Evolutionary conservation across 2,113 vertebrate genomes (phyloP).

Genomic region (Amblyopsis rosae): DNA sequence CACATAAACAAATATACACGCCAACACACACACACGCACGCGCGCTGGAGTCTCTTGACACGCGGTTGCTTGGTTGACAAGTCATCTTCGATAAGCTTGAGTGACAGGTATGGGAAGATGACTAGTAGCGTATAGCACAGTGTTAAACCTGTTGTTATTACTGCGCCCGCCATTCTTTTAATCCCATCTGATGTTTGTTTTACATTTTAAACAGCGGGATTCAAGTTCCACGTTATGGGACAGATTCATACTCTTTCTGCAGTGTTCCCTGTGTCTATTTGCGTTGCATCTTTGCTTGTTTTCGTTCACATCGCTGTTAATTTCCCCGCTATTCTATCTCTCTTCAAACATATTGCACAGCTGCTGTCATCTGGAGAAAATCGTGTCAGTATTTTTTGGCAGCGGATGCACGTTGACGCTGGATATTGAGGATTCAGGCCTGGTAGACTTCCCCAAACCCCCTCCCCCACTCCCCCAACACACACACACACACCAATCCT

Average conservation of each 20-base stretch:
- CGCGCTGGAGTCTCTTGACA: slow-evolving; percentile 53
- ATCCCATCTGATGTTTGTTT: slow-evolving; percentile 51
- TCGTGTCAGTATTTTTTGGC: slow-evolving; percentile 64
- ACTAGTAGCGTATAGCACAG: slow-evolving; percentile 52
- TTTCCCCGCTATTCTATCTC: slow-evolving; percentile 70
- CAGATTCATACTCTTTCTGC: slow-evolving; percentile 5
- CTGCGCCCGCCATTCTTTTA: slow-evolving; percentile 49
- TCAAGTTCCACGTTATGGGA: slow-evolving; percentile 20
- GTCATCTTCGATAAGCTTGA: slow-evolving; percentile 76
- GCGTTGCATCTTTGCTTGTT: slow-evolving; percentile 8
- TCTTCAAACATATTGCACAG: slow-evolving; percentile 61
- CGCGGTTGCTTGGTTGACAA: slow-evolving; percentile 70
- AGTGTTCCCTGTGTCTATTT: slow-evolving; percentile 33
- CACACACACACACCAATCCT: slow-evolving; percentile 1
- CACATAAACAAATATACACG: background rate
- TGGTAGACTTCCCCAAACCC: slow-evolving; percentile 56
- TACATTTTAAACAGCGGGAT: slow-evolving; percentile 39
- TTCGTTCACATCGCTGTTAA: slow-evolving; percentile 56
- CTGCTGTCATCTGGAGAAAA: slow-evolving; percentile 62
- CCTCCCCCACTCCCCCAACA: slow-evolving; percentile 20
- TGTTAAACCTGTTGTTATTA: slow-evolving; percentile 43
- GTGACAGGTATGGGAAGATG: slow-evolving; percentile 67
- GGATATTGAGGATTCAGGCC: slow-evolving; percentile 70
- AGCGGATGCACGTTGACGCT: slow-evolving; percentile 59
- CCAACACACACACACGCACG: slow-evolving; percentile 21